Percentiles rank a stretch among this genome's conserved stretches.
Conservation (phyloP, 2,797 vertebrate species). For the Babyrousa celebensis region DNA sequence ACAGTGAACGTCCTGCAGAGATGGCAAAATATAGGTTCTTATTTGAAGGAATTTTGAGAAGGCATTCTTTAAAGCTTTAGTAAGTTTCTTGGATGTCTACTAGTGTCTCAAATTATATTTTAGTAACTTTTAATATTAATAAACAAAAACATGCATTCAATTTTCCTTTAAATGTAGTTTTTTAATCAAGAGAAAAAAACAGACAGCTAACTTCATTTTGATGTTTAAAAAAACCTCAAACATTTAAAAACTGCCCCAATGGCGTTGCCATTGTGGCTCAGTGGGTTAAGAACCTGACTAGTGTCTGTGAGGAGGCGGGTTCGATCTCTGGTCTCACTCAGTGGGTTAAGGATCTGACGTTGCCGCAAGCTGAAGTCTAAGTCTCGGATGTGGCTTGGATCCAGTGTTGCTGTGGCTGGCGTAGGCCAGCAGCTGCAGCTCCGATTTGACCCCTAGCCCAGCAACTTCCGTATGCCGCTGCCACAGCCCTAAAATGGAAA, state of each 20-base stretch:
- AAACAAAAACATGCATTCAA: slow-evolving; percentile 22
- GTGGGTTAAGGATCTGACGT: no score
- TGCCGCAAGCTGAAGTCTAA: no score
- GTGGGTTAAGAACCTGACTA: no score
- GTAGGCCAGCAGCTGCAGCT: no score
- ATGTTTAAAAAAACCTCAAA: neutral
- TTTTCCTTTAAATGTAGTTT: slow-evolving; percentile 38
- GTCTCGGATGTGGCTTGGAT: no score
- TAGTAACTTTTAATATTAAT: slow-evolving; percentile 32
- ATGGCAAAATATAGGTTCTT: slow-evolving; percentile 13
- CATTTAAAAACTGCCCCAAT: slow-evolving; percentile 46
- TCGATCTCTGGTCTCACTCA: no score
- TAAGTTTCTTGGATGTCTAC: neutral
- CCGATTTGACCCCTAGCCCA: no score
- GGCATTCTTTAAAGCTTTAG: slow-evolving; percentile 17
- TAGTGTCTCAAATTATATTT: neutral
- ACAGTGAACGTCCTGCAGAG: neutral
- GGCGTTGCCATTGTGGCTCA: no score
- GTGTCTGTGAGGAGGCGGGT: no score
- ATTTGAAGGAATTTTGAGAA: slow-evolving; percentile 65
- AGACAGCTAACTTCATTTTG: neutral
- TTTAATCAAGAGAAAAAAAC: slow-evolving; percentile 35
- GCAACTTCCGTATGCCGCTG: no score
- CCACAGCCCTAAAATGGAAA: no score
- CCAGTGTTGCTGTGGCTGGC: no score